These are phyloP conservation scores for Ovis canadensis DNA, from an alignment of 2,113 vertebrate species.

Conservation along the genomic window DNA sequence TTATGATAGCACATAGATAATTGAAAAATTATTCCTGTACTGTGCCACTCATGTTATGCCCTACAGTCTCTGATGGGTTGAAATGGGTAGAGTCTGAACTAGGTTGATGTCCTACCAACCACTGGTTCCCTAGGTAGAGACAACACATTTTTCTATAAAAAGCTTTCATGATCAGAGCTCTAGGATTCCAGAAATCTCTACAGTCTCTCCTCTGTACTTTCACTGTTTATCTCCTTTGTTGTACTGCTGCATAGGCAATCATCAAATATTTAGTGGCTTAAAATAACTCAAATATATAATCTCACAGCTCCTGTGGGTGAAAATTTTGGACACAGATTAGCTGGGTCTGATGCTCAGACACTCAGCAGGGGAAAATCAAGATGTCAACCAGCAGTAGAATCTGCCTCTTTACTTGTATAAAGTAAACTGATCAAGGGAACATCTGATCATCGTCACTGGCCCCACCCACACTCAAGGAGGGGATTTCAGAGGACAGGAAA, in stretches of 20 bases:
- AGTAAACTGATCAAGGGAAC: background rate
- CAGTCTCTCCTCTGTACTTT: background rate
- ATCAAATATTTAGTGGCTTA: background rate
- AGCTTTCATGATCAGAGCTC: fast-evolving
- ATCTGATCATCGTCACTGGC: fast-evolving
- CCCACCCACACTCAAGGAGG: background rate
- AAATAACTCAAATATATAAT: background rate
- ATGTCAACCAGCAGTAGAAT: background rate
- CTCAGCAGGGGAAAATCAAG: background rate
- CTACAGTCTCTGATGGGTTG: background rate
- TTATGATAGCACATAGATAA: fast-evolving
- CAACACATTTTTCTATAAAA: background rate
- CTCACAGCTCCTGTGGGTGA: background rate
- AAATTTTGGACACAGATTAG: background rate
- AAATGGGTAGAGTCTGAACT: background rate
- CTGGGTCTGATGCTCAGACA: background rate
- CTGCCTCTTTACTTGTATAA: background rate
- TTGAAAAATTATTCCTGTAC: background rate
- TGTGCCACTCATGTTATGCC: fast-evolving
- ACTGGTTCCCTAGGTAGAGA: background rate
- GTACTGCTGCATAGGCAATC: background rate
- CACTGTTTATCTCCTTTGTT: too few relatives aligned
- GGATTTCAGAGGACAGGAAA: fast-evolving
- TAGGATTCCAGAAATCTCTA: background rate
- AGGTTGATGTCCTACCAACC: background rate